phyloP scores from a whole-genome alignment of 2,797 vertebrate genomes.

The Eulemur albifrons region DNA sequence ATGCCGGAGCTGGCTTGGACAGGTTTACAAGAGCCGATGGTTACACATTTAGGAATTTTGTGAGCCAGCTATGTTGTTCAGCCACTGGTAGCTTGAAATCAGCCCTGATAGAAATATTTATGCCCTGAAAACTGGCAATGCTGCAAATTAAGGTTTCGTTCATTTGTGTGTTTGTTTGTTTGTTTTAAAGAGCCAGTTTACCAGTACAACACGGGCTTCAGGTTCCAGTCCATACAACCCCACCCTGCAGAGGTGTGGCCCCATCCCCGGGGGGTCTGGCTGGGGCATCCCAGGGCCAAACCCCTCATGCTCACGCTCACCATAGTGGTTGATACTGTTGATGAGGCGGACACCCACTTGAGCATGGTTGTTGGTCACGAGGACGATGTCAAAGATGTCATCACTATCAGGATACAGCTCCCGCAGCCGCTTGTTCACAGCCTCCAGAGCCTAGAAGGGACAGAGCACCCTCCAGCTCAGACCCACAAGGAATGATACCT shows the following conservation, averaged over 20 bases:
- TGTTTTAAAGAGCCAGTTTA: background rate
- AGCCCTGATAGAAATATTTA: background rate
- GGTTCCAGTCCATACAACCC: background rate
- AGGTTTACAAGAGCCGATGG: background rate
- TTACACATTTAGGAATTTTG: background rate
- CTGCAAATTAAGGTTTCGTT: background rate
- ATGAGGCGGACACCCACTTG: constrained; percentile 97
- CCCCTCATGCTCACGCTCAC: constrained; percentile 85
- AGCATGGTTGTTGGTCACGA: constrained; percentile 98
- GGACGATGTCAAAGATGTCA: constrained; percentile 96
- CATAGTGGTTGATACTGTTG: constrained; percentile 99
- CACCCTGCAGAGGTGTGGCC: background rate
- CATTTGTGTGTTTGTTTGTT: background rate
- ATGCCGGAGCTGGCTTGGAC: background rate
- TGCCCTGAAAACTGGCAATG: background rate
- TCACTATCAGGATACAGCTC: constrained; percentile 95
- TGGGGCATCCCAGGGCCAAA: background rate
- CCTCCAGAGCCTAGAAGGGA: constrained; percentile 91
- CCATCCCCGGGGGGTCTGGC: rapidly evolving
- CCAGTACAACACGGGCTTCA: background rate
- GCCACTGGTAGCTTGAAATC: background rate
- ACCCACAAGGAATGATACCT: background rate
- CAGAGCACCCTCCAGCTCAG: background rate
- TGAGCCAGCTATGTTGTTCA: background rate
- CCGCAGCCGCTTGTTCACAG: constrained; percentile 91